Percentiles rank a stretch among this genome's conserved stretches.
Conservation (phyloP, 2,797 vertebrate species). For the Lacerta viridis region DNA sequence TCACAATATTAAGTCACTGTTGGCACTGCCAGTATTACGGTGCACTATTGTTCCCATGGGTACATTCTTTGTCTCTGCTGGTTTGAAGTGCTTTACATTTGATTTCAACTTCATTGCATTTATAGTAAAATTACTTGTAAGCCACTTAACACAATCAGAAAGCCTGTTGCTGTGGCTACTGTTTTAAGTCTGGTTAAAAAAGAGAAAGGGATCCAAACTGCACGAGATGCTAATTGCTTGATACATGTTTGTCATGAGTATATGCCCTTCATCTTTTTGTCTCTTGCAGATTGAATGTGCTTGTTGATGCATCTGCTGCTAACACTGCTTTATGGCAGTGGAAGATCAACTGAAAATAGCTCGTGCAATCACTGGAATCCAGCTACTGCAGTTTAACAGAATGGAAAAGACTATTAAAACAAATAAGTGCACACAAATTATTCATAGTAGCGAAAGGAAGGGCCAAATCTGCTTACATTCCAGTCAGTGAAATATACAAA, state of each 20-base stretch:
- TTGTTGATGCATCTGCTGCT: slow-evolving; percentile 32
- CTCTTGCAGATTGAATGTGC: slow-evolving; percentile 52
- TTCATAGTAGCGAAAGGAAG: background rate
- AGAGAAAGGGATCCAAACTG: slow-evolving; percentile 26
- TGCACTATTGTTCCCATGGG: background rate
- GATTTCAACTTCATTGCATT: slow-evolving; percentile 38
- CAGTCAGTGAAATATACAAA: background rate
- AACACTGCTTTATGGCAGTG: slow-evolving; percentile 6
- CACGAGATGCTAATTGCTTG: slow-evolving; percentile 61
- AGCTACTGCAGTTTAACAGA: slow-evolving; percentile 21
- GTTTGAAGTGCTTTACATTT: slow-evolving; percentile 9
- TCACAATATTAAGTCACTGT: background rate
- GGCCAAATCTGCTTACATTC: background rate
- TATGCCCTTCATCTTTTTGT: slow-evolving; percentile 39
- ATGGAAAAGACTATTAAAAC: slow-evolving; percentile 49
- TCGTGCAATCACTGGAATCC: slow-evolving; percentile 28
- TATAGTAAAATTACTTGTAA: background rate
- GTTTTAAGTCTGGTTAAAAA: slow-evolving; percentile 10
- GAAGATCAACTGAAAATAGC: slow-evolving; percentile 40
- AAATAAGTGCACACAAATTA: slow-evolving; percentile 2
- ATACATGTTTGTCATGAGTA: slow-evolving; percentile 60
- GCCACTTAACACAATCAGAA: slow-evolving; percentile 3
- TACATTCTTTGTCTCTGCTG: background rate
- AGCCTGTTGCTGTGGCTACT: background rate
- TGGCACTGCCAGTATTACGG: background rate